Percentiles rank a stretch among this genome's conserved stretches.
Conservation (phyloP, 1,140 invertebrate species). For the Neodiprion fabricii region DNA sequence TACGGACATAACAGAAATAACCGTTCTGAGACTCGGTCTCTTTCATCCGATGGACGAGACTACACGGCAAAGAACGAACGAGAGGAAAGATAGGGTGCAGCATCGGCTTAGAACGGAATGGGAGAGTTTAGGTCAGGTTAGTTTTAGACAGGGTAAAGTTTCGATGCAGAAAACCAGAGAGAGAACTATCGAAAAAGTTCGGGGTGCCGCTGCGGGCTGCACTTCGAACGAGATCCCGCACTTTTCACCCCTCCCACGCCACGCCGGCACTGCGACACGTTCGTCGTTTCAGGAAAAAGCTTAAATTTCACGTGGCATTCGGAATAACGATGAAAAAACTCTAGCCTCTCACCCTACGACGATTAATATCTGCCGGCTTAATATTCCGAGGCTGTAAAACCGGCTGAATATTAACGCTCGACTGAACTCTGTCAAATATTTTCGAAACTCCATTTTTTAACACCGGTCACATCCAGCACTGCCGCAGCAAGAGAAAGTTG, state of each 20-base stretch:
- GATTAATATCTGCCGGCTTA: not conserved
- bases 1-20: not conserved
- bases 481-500: too few species aligned
- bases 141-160: not conserved
- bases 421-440: too few species aligned
- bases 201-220: slow-evolving; percentile 5
- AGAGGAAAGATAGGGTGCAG: too few species aligned
- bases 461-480: too few species aligned
- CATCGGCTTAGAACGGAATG: not conserved
- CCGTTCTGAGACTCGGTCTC: not conserved
- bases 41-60: too few species aligned
- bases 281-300: not conserved
- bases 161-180: not conserved
- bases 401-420: too few species aligned
- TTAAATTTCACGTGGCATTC: not conserved
- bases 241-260: not conserved
- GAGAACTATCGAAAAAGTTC: not conserved
- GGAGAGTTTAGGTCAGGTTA: not conserved
- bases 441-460: too few species aligned
- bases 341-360: not conserved
- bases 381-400: too few species aligned
- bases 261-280: too few species aligned
- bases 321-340: not conserved
- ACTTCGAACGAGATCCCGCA: not conserved
- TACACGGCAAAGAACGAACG: too few species aligned